phyloP scores from a whole-genome alignment of 1,140 invertebrate species.

The Drosophila miranda region DNA sequence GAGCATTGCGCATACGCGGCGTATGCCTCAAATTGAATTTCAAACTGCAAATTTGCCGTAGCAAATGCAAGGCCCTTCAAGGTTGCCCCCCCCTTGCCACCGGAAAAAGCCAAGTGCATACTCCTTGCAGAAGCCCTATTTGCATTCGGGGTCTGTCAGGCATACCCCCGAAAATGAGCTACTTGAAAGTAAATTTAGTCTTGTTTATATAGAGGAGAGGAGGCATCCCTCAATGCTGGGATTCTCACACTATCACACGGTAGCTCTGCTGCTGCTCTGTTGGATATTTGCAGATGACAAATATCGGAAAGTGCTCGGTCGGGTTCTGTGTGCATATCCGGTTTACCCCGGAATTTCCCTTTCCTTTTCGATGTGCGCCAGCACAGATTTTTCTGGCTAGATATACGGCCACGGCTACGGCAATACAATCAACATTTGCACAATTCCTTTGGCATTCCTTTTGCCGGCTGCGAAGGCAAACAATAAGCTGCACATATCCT shows the following conservation, averaged over 20 bases:
- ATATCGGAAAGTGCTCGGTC: slow-evolving; percentile 50
- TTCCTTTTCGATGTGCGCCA: slow-evolving; percentile 34
- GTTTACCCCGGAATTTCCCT: slow-evolving; percentile 50
- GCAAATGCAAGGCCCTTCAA: slow-evolving; percentile 42
- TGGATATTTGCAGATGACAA: slow-evolving; percentile 69
- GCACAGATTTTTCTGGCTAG: slow-evolving; percentile 43
- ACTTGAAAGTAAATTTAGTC: slow-evolving; percentile 68
- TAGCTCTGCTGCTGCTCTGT: slow-evolving; percentile 8
- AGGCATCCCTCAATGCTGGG: background rate
- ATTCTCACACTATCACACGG: background rate
- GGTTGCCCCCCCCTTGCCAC: slow-evolving; percentile 27
- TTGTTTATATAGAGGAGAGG: slow-evolving; percentile 52
- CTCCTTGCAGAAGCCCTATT: slow-evolving; percentile 34
- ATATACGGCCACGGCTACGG: slow-evolving; percentile 34
- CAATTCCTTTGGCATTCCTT: slow-evolving; percentile 68
- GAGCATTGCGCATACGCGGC: slow-evolving; percentile 63
- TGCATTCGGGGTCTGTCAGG: slow-evolving; percentile 64
- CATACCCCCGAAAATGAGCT: slow-evolving; percentile 55
- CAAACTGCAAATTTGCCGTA: slow-evolving; percentile 32
- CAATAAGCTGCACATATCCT: slow-evolving; percentile 56
- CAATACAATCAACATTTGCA: slow-evolving; percentile 76
- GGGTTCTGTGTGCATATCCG: slow-evolving; percentile 61
- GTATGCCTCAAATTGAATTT: slow-evolving; percentile 63
- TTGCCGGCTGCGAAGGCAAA: slow-evolving; percentile 33
- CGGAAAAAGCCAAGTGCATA: background rate